phyloP scores from a whole-genome alignment of 2,888 invertebrate species.

The Apamea anceps region DNA sequence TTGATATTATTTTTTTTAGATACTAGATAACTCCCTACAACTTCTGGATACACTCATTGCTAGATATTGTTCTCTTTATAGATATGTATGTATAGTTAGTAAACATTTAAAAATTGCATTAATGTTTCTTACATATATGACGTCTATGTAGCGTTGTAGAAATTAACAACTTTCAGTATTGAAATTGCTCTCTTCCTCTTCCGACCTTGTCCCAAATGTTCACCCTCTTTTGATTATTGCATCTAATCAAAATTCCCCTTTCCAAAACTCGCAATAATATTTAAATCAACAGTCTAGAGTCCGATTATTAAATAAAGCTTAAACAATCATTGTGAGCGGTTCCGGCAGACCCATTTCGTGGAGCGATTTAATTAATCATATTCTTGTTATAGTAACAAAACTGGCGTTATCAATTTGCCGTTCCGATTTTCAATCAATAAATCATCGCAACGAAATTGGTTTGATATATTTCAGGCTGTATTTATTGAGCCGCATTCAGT shows the following conservation, averaged over 20 bases:
- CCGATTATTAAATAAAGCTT: conserved; percentile 59
- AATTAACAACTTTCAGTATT: neutral
- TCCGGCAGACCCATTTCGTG: conserved; percentile 39
- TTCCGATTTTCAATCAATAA: conserved; percentile 58
- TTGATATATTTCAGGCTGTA: conserved; percentile 44
- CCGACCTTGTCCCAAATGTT: conserved; percentile 26
- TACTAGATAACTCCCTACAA: neutral
- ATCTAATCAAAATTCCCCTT: conserved; percentile 50
- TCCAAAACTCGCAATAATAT: conserved; percentile 47
- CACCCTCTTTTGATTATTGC: conserved; percentile 31
- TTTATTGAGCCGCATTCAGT: conserved; percentile 24
- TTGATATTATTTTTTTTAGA: conserved; percentile 1
- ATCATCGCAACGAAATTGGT: conserved; percentile 51
- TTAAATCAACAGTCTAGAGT: conserved; percentile 48
- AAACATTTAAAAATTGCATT: neutral
- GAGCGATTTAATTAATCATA: conserved; percentile 60
- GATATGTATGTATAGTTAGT: neutral
- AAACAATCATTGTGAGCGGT: conserved; percentile 57
- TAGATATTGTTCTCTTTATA: neutral
- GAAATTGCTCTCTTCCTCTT: conserved; percentile 11
- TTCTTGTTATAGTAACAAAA: conserved; percentile 61
- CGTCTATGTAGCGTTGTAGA: neutral
- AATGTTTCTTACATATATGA: neutral
- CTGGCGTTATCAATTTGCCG: conserved; percentile 60
- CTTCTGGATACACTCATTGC: neutral